phyloP scores from a whole-genome alignment of 2,888 invertebrate species.

The Tryphoninae sp. region DNA sequence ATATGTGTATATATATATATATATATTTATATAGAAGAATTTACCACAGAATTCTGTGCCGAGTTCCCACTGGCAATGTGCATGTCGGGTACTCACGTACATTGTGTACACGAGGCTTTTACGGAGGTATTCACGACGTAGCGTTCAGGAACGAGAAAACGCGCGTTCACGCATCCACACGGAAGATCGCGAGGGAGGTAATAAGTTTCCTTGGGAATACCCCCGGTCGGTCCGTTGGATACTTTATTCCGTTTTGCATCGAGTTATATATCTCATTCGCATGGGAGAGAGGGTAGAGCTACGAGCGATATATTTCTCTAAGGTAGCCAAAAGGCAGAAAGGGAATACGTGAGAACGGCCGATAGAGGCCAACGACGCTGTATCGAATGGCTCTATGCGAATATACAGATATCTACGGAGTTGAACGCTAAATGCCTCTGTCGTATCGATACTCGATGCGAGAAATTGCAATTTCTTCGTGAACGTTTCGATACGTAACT shows the following conservation, averaged over 20 bases:
- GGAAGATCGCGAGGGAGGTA: slow-evolving; percentile 66
- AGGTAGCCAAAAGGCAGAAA: slow-evolving; percentile 47
- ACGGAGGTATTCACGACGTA: slow-evolving; percentile 16
- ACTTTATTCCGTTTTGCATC: slow-evolving; percentile 73
- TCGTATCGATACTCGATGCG: background rate
- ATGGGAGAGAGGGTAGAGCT: background rate
- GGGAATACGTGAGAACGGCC: slow-evolving; percentile 35
- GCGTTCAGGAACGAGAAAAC: slow-evolving; percentile 29
- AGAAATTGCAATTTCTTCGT: background rate
- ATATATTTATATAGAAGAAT: background rate
- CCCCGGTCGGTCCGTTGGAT: slow-evolving; percentile 59
- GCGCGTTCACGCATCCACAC: slow-evolving; percentile 47
- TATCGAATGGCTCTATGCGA: slow-evolving; percentile 29
- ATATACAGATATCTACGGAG: slow-evolving; percentile 1
- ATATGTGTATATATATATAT: background rate
- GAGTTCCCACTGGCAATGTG: background rate
- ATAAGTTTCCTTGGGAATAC: slow-evolving; percentile 76
- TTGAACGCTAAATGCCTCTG: background rate
- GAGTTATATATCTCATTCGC: slow-evolving; percentile 31
- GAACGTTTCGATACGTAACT: background rate
- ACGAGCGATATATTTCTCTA: slow-evolving; percentile 61
- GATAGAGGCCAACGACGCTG: slow-evolving; percentile 26
- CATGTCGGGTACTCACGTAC: background rate
- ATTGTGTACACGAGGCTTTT: slow-evolving; percentile 10
- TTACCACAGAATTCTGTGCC: background rate